Base-by-base conservation (phyloP, 2,113 vertebrate genomes). In the Halichoerus grypus region DNA sequence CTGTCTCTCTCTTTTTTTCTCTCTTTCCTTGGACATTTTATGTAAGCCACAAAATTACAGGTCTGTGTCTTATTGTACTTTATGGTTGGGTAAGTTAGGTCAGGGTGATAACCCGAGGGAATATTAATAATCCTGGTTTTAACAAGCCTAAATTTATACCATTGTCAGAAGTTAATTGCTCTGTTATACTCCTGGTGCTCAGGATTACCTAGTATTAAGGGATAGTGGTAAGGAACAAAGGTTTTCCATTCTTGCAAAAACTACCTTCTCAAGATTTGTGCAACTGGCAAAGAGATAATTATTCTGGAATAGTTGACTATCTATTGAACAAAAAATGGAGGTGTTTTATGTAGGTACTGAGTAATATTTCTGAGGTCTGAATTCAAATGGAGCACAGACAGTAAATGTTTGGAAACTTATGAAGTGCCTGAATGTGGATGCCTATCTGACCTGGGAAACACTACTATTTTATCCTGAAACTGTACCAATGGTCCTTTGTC, bases 121-220 rank as follows among this genome's bases (percentile, higher is more conserved):
- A 92, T 97, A 96, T 97, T 97, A 98, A 97, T 94, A 98, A 97
- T 92, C 16, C 31, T 98, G 97, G 24, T 91, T 98, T 98, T 97
- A 98, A 97, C 36, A 96, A 98, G 81, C 63, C 90, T 93, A 67
- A 97, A 97, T 98, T 92, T 98, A 98, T 89, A 79, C 63, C 80
- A 91, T 92, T 98, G 94, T 96, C 95, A 98, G 91, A 96, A 97
- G 59, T 82, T 98, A 98, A 96, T 98, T 98, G 39, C 72, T 92
- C 63, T 85, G 21, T 96, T 98, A 88, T n/a, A 88, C 8, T 98
- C 49, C 93, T 98, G 82, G 95, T 98, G 63, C 51, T 94, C 39
- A 97, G 94, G 55, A 96, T 91, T 98, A 88, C 57, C 91, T 46
- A 96, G 63, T 97, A 89, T 55, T 79, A 76, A 91, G 67, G 22